These are phyloP conservation scores for Dascyllus trimaculatus DNA, from an alignment of 2,113 vertebrate species.

Conservation along the genomic window DNA sequence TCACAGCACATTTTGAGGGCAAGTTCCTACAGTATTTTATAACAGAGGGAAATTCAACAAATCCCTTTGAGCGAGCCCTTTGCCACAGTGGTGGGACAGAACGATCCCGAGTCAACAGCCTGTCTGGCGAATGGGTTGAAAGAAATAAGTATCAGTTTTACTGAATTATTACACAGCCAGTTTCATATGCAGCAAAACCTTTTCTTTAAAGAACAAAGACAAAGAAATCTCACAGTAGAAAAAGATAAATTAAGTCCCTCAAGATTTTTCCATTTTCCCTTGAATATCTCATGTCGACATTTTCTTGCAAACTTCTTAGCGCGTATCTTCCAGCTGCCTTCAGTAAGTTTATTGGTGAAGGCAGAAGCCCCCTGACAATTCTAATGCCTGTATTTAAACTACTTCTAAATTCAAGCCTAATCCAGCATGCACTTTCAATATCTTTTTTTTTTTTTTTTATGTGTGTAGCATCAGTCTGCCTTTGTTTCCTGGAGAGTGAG, in stretches of 20 bases:
- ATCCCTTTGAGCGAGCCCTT: no score
- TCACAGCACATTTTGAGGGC: no score
- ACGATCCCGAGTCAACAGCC: no score
- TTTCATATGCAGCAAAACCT: conserved; percentile 6
- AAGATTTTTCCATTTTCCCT: not conserved
- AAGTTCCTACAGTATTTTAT: no score
- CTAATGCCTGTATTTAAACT: not conserved
- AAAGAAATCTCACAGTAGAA: not conserved
- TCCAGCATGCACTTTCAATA: not conserved
- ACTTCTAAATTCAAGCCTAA: not conserved
- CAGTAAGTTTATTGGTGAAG: not conserved
- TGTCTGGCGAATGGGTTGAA: no score
- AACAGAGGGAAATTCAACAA: no score
- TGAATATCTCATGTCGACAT: not conserved
- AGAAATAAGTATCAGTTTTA: not conserved
- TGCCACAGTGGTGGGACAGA: no score
- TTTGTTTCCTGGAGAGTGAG: no score
- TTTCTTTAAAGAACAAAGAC: not conserved
- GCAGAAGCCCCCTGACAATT: not conserved
- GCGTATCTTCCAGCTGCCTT: not conserved
- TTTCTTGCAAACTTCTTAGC: not conserved
- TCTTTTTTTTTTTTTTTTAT: no score
- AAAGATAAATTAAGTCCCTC: not conserved
- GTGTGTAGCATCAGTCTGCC: no score
- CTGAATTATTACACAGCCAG: not conserved